These are phyloP conservation scores for Olivierus martensii DNA, from an alignment of 1,140 invertebrate species.

Conservation along the genomic window DNA sequence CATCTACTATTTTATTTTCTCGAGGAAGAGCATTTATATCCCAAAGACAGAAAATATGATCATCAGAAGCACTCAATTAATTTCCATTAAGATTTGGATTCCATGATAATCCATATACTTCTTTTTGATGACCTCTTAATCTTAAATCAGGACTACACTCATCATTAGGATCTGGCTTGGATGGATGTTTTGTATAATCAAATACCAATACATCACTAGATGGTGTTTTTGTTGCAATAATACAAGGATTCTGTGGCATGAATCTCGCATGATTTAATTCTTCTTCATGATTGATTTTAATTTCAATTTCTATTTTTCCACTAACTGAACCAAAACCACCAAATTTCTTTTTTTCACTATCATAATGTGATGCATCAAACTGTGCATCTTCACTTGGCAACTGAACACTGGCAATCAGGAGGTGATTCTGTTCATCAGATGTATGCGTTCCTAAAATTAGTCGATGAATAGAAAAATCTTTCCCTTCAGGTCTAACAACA, in stretches of 20 bases:
- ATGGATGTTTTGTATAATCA: constrained; percentile 99
- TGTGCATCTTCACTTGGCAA: constrained; percentile 97
- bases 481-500: constrained; percentile 92
- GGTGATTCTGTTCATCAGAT: constrained; percentile 98
- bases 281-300: constrained; percentile 99
- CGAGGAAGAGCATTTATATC: constrained; percentile 94
- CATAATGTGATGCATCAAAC: constrained; percentile 98
- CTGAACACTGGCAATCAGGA: constrained; percentile 96
- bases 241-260: constrained; percentile 99
- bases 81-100: constrained; percentile 98
- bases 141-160: constrained; percentile 85
- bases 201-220: constrained; percentile 98
- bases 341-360: constrained; percentile 98
- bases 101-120: constrained; percentile 97
- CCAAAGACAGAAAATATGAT: constrained; percentile 96
- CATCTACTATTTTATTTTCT: constrained; percentile 88
- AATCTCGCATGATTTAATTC: constrained; percentile 98
- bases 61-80: constrained; percentile 91
- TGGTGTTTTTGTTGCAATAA: constrained; percentile 98
- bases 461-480: constrained; percentile 96
- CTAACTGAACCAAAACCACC: constrained; percentile 98
- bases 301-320: constrained; percentile 99
- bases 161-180: constrained; percentile 92
- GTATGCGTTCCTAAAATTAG: constrained; percentile 98
- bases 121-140: constrained; percentile 95